Conservation (phyloP, 2,888 invertebrate species). For the Cistogaster globosa region DNA sequence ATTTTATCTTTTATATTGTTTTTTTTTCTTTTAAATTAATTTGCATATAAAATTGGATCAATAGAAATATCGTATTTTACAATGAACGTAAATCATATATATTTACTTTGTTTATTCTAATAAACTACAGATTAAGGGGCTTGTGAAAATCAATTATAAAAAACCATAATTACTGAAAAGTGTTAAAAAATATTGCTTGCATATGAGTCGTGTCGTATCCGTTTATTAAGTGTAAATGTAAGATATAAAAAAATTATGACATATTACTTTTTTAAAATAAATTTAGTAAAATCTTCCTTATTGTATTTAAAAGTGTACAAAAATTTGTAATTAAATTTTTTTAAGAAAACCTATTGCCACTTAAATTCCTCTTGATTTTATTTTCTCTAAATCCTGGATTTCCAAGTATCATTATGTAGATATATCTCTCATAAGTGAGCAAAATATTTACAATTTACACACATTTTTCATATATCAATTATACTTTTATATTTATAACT, state of each 20-base stretch:
- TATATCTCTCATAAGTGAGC: too few relatives aligned
- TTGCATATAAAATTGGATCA: slow-evolving; percentile 64
- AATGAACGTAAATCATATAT: slow-evolving; percentile 51
- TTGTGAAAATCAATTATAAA: slow-evolving; percentile 35
- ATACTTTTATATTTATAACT: too few relatives aligned
- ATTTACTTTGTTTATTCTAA: slow-evolving; percentile 34
- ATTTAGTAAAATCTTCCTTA: too few relatives aligned
- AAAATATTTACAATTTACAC: too few relatives aligned
- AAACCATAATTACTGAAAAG: slow-evolving; percentile 24
- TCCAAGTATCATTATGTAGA: too few relatives aligned
- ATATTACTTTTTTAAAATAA: too few relatives aligned
- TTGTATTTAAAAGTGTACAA: too few relatives aligned
- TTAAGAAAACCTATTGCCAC: too few relatives aligned
- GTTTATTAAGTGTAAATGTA: slow-evolving; percentile 49
- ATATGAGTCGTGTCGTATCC: slow-evolving; percentile 51
- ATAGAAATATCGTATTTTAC: slow-evolving; percentile 49
- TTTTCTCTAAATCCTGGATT: too few relatives aligned
- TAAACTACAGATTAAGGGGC: slow-evolving; percentile 46
- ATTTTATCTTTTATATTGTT: slow-evolving; percentile 21
- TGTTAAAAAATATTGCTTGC: not conserved
- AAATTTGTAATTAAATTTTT: too few relatives aligned
- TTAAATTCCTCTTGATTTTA: too few relatives aligned
- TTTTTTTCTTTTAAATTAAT: slow-evolving; percentile 34
- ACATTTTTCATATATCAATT: too few relatives aligned
- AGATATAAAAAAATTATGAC: not conserved